phyloP scores from a whole-genome alignment of 2,113 vertebrate species.

The Melanerpes formicivorus region DNA sequence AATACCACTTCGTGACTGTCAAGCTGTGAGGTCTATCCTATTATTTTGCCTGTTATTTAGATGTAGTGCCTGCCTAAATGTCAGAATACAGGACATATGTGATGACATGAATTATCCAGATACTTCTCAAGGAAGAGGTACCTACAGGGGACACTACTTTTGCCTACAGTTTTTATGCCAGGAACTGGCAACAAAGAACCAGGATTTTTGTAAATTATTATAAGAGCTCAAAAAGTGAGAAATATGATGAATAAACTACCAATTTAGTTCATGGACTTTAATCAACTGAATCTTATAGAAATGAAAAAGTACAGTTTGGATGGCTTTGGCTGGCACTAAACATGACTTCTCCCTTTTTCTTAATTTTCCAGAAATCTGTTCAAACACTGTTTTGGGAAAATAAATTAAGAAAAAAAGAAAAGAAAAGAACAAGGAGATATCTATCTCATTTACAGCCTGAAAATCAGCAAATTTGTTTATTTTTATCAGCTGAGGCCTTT shows the following conservation, averaged over 20 bases:
- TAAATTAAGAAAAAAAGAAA: not conserved
- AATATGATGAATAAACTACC: not conserved
- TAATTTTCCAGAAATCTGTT: not conserved
- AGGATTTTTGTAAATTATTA: not conserved
- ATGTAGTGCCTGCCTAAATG: not conserved
- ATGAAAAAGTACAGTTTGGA: not conserved
- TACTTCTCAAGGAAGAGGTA: not conserved
- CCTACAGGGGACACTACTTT: not conserved
- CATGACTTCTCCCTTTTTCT: accelerated
- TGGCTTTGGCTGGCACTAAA: not conserved
- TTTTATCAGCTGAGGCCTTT: not conserved
- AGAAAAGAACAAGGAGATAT: not conserved
- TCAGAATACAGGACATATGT: not conserved
- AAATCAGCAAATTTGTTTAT: not conserved
- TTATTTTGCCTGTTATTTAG: not conserved
- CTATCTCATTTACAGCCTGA: not conserved
- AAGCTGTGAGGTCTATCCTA: not conserved
- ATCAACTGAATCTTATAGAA: not conserved
- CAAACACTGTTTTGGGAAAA: not conserved
- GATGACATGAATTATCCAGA: accelerated
- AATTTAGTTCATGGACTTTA: not conserved
- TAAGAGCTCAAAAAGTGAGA: not conserved
- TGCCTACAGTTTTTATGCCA: not conserved
- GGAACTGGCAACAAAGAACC: not conserved
- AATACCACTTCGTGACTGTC: not conserved